Percentiles rank a stretch among this genome's conserved stretches.
Evolutionary conservation across 2,797 vertebrate genomes (phyloP).

Genomic region (Catostomus latipinnis): DNA sequence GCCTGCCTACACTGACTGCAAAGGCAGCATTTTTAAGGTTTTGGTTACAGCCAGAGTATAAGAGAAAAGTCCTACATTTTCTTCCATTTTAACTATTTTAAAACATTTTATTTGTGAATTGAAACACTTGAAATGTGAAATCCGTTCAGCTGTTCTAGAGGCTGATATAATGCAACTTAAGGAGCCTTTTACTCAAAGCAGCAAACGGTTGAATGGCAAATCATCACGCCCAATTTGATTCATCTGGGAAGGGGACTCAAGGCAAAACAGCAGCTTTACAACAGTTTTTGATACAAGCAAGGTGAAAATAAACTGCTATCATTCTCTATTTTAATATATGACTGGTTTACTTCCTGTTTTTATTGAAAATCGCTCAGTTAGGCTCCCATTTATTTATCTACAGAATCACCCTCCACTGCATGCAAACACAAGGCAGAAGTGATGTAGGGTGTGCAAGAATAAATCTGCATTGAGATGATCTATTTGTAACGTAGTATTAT

Average conservation of each 20-base stretch:
- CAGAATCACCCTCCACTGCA: neutral
- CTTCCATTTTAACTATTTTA: neutral
- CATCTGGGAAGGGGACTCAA: neutral
- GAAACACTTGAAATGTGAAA: constrained; percentile 3
- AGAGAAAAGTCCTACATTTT: neutral
- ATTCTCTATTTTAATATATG: neutral
- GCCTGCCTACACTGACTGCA: too few relatives aligned
- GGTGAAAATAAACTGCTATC: neutral
- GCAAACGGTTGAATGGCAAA: constrained; percentile 45
- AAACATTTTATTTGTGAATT: constrained; percentile 21
- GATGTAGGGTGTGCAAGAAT: neutral
- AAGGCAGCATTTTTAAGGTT: too few relatives aligned
- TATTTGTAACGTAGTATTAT: constrained; percentile 40
- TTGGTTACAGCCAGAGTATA: neutral
- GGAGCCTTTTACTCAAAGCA: constrained; percentile 26
- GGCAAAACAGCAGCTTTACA: neutral
- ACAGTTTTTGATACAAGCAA: neutral
- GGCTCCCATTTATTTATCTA: neutral
- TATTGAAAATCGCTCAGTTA: neutral
- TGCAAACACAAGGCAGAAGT: constrained; percentile 11
- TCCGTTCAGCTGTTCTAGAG: neutral
- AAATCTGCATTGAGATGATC: constrained; percentile 16
- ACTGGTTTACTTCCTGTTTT: neutral
- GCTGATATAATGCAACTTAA: constrained; percentile 22
- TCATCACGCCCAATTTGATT: constrained; percentile 28